Evolutionary conservation across 2,888 invertebrate species (phyloP).

Genomic region (Corythucha ciliata): DNA sequence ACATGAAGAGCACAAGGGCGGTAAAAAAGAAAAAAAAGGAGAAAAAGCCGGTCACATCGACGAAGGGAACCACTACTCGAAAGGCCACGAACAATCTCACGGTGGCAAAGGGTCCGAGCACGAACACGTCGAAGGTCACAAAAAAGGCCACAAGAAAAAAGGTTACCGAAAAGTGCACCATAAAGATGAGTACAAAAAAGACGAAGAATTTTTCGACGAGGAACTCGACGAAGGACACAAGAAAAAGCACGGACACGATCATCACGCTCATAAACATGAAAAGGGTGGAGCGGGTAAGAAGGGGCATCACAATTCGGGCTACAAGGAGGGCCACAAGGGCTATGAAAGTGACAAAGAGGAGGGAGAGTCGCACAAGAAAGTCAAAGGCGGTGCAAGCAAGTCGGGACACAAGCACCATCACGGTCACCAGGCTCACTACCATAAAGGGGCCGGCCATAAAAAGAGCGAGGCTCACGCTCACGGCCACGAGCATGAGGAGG

Average conservation of each 20-base stretch:
- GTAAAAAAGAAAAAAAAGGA: constrained; percentile 48
- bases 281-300: constrained; percentile 52
- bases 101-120: constrained; percentile 49
- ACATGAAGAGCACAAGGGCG: constrained; percentile 50
- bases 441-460: constrained; percentile 46
- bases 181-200: constrained; percentile 69
- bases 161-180: constrained; percentile 64
- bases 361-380: constrained; percentile 47
- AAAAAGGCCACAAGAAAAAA: constrained; percentile 59
- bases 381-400: constrained; percentile 49
- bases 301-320: constrained; percentile 47
- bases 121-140: constrained; percentile 51
- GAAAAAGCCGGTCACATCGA: constrained; percentile 49
- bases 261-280: constrained; percentile 48
- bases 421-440: constrained; percentile 48
- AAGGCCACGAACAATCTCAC: constrained; percentile 45
- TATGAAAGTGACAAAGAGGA: constrained; percentile 51
- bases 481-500: constrained; percentile 22
- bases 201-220: constrained; percentile 66
- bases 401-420: constrained; percentile 50
- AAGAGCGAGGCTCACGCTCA: constrained; percentile 45
- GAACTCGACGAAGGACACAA: constrained; percentile 56
- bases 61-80: constrained; percentile 48
- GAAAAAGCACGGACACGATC: constrained; percentile 52
- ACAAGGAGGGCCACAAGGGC: constrained; percentile 47